Percentiles rank a stretch among this genome's conserved stretches.
Conservation (phyloP, 2,797 vertebrate genomes). For the Mustela erminea region DNA sequence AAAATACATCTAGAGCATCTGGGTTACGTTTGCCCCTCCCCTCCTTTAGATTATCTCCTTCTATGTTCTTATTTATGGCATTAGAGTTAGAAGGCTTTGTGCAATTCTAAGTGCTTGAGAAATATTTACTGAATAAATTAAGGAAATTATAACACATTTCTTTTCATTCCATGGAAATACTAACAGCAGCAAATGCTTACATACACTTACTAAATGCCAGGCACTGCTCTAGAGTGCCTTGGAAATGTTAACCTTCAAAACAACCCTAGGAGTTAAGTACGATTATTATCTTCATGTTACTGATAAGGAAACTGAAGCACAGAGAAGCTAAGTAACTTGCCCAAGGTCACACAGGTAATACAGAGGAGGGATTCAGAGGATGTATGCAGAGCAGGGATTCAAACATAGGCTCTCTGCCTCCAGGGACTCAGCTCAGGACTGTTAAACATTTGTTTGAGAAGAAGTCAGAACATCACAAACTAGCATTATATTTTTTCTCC, state of each 20-base stretch:
- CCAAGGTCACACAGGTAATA: not conserved
- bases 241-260: not conserved
- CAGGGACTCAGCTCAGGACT: not conserved
- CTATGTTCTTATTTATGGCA: not conserved
- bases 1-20: not conserved
- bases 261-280: not conserved
- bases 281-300: not conserved
- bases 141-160: not conserved
- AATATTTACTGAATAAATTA: slow-evolving; percentile 6
- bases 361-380: not conserved
- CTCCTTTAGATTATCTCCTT: not conserved
- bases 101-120: not conserved
- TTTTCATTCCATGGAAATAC: not conserved
- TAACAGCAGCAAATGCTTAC: not conserved
- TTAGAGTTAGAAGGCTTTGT: slow-evolving; percentile 47
- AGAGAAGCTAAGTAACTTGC: not conserved
- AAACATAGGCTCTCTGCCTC: not conserved
- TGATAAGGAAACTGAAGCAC: not conserved
- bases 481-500: not conserved
- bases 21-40: too few relatives aligned
- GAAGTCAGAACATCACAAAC: not conserved
- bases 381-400: not conserved
- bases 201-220: not conserved
- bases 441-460: not conserved
- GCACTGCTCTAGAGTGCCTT: not conserved